Conservation (phyloP, 2,113 vertebrate genomes). For the Crotalus helleri region DNA sequence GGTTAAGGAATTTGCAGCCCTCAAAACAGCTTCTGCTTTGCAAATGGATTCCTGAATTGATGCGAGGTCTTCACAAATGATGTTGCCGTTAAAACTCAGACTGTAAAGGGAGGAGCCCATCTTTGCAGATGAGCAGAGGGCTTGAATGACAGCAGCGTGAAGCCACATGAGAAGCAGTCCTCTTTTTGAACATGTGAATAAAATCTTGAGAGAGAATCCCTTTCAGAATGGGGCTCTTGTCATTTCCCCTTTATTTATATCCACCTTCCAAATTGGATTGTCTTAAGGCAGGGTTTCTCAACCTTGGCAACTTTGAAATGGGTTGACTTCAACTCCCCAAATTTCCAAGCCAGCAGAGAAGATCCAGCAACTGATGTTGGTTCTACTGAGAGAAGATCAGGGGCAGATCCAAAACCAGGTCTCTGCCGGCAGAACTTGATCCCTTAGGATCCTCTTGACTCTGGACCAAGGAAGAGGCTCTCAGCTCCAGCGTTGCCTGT, state of each 20-base stretch:
- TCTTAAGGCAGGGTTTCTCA: neutral
- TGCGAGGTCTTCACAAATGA: accelerated
- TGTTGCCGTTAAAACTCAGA: neutral
- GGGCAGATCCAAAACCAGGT: too few species aligned
- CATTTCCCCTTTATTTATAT: neutral
- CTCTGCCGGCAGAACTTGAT: too few species aligned
- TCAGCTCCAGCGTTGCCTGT: neutral
- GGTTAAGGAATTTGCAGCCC: neutral
- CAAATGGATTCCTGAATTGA: neutral
- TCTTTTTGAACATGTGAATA: neutral
- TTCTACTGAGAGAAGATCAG: neutral
- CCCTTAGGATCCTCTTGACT: neutral
- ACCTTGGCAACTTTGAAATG: neutral
- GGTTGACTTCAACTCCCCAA: neutral
- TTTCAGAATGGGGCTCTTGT: neutral
- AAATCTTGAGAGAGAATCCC: neutral
- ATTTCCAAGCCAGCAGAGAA: neutral
- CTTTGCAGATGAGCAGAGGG: neutral
- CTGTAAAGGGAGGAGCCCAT: neutral
- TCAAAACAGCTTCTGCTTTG: neutral
- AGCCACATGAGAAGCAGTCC: neutral
- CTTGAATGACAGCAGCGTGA: neutral
- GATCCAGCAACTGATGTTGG: neutral
- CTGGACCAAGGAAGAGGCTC: neutral
- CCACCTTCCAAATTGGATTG: neutral